Conservation (phyloP, 1,140 invertebrate species). For the Ephestia elutella region DNA sequence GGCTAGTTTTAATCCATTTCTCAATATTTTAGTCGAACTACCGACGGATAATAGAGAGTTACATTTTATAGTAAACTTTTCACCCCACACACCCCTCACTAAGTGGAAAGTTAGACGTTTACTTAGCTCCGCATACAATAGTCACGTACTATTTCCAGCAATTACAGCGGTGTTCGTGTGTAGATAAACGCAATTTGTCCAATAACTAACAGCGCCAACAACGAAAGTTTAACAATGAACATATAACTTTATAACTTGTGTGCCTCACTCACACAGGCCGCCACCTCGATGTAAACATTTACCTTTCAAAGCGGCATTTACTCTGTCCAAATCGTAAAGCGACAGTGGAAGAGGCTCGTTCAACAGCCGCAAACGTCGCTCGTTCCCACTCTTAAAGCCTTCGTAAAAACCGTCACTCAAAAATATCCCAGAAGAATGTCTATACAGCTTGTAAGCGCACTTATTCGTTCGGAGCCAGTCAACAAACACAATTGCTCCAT, state of each 20-base stretch:
- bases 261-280: slow-evolving; percentile 40
- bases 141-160: slow-evolving; percentile 3
- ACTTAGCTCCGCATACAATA: slow-evolving; percentile 2
- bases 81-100: background rate
- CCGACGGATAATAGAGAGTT: background rate
- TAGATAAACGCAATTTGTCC: slow-evolving; percentile 8
- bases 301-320: slow-evolving; percentile 70
- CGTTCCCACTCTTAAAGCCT: slow-evolving; percentile 42
- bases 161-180: slow-evolving; percentile 4
- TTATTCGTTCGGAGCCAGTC: slow-evolving; percentile 63
- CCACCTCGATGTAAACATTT: slow-evolving; percentile 63
- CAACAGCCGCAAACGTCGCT: slow-evolving; percentile 54
- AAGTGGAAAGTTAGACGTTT: slow-evolving; percentile 3
- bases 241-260: slow-evolving; percentile 43
- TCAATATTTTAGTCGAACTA: background rate
- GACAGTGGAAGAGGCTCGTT: slow-evolving; percentile 65
- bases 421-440: slow-evolving; percentile 69
- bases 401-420: slow-evolving; percentile 62
- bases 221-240: slow-evolving; percentile 19
- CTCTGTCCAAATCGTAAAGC: slow-evolving; percentile 67
- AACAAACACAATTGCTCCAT: slow-evolving; percentile 63
- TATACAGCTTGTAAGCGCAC: slow-evolving; percentile 64
- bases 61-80: background rate
- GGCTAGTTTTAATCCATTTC: no score
- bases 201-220: slow-evolving; percentile 15